Percentiles rank a stretch among this genome's conserved stretches.
phyloP scores from a whole-genome alignment of 2,888 invertebrate genomes.

The Rapana venosa region DNA sequence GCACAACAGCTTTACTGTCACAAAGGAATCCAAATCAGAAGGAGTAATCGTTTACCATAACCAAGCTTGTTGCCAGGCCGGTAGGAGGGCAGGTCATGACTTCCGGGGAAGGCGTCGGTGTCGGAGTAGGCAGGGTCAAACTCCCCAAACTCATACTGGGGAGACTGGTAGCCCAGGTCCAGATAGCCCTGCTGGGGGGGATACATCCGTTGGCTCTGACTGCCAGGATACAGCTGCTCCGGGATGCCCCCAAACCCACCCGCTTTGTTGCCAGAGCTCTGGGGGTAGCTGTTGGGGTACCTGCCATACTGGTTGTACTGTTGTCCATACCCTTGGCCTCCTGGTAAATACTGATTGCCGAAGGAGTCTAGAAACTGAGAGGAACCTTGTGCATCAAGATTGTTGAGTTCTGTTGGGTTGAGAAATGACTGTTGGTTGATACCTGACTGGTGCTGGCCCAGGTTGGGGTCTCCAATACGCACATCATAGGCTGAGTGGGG shows the following conservation, averaged over 20 bases:
- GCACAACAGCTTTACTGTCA: conserved; percentile 11
- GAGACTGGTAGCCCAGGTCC: conserved; percentile 31
- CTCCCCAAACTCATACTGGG: conserved; percentile 43
- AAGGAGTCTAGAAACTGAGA: conserved; percentile 33
- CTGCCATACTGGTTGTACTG: conserved; percentile 27
- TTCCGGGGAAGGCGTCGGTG: conserved; percentile 21
- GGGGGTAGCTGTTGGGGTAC: conserved; percentile 29
- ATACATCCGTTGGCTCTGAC: conserved; percentile 23
- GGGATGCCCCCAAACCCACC: background rate
- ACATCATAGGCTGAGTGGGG: conserved; percentile 33
- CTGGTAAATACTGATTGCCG: conserved; percentile 7
- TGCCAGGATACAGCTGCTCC: conserved; percentile 36
- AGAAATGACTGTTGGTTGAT: background rate
- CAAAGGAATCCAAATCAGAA: background rate
- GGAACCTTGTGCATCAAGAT: conserved; percentile 16
- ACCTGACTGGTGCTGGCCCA: background rate
- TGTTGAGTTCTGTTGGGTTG: conserved; percentile 7
- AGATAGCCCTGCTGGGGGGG: conserved; percentile 39
- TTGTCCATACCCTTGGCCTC: conserved; percentile 13
- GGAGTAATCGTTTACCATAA: conserved; percentile 36
- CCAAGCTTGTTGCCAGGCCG: conserved; percentile 38
- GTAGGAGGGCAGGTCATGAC: conserved; percentile 34
- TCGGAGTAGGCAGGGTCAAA: conserved; percentile 42
- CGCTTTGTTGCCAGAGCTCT: background rate
- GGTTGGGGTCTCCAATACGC: conserved; percentile 23